phyloP scores from a whole-genome alignment of 2,797 vertebrate genomes.

The Phyllotis vaccarum region DNA sequence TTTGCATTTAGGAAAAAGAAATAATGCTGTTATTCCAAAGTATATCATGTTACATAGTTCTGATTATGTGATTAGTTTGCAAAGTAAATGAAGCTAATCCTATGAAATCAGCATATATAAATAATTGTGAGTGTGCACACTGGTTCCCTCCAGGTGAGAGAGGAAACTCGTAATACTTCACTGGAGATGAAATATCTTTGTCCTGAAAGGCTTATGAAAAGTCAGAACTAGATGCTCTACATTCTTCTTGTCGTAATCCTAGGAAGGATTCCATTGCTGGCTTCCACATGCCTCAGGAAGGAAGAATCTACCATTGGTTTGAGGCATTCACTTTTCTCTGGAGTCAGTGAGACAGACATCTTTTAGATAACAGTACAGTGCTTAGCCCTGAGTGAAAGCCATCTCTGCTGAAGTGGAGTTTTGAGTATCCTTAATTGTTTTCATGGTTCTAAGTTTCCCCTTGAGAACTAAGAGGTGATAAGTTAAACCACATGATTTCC shows the following conservation, averaged over 20 bases:
- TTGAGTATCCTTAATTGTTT: constrained; percentile 44
- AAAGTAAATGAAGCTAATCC: constrained; percentile 68
- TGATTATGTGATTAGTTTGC: constrained; percentile 56
- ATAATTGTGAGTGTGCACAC: neutral
- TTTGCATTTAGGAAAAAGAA: constrained; percentile 44
- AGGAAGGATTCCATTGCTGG: constrained; percentile 65
- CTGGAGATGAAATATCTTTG: constrained; percentile 66
- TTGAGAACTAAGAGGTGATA: constrained; percentile 41
- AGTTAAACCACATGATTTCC: constrained; percentile 11
- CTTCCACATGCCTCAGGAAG: constrained; percentile 33
- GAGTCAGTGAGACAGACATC: constrained; percentile 36
- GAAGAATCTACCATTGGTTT: constrained; percentile 56
- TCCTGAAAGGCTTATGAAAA: constrained; percentile 69
- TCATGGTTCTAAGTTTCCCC: constrained; percentile 28
- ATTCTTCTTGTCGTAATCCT: constrained; percentile 79
- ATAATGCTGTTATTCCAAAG: neutral
- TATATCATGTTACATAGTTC: constrained; percentile 36
- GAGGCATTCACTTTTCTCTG: constrained; percentile 51
- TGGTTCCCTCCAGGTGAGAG: neutral
- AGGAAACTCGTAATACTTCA: constrained; percentile 53
- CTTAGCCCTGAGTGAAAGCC: constrained; percentile 24
- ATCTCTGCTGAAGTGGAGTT: constrained; percentile 47
- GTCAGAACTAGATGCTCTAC: constrained; percentile 56
- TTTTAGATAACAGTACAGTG: constrained; percentile 22
- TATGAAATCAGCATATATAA: constrained; percentile 50